Base-by-base conservation (phyloP, 2,113 vertebrate genomes). In the Argyrosomus japonicus region DNA sequence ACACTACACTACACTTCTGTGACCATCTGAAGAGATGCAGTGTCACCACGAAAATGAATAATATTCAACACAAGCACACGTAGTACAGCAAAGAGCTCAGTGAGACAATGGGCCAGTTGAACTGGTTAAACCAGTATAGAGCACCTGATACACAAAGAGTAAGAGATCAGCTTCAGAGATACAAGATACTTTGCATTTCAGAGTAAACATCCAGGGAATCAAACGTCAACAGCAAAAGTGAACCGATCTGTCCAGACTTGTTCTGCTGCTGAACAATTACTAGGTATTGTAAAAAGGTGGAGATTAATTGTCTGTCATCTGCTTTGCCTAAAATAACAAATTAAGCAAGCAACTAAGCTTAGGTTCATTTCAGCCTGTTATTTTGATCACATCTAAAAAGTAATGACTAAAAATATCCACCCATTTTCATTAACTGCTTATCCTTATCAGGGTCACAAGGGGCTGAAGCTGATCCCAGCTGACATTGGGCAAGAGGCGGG, bases 71-170 rank as follows among this genome's bases (percentile, higher is more conserved):
- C 47, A 61, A 73, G 73, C 60, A 27, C 32, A 27, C 27, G 6
- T 8, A 74, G 23, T 72, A 18, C 43, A 54, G 73, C 50, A 13
- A 79, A 64, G n/a, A 45, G 64, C 18, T 75, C 50, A 51, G 23
- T 17, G 15, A 56, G 72, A 27, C 51, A 57, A 32, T n/a, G 1
- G 43, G 23, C 72, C 65, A 64, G 69, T 47, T 62, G 18, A 89
- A 93, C 93, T 69, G 88, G 93, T 88, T 80, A 13, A 82, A 89
- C 93, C 84, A 84, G 93, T 87, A 79, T 3, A 36, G 19, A 75
- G 6, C 14, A 78, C 23, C 13, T 50, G 5, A n/a, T 11, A 68
- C 65, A 81, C 29, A 75, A 43, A 68, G 45, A 65, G 13, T 29
- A 74, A 36, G 29, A 70, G 53, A 77, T 1, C 7, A 47, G 70